Conservation (phyloP, 1,140 invertebrate species). For the Cotesia chilonis region DNA sequence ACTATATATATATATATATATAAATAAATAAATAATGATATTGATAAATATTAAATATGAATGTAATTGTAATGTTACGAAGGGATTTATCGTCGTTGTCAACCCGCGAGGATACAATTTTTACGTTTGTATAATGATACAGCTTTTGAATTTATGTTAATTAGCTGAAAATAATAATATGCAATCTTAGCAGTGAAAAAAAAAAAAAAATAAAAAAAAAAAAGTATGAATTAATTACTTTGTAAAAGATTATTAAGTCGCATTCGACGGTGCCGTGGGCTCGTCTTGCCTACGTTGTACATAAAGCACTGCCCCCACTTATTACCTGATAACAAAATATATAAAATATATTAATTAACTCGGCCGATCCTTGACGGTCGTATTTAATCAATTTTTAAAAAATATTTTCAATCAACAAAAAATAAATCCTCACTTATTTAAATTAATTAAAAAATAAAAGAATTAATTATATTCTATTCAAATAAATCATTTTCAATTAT, state of each 20-base stretch:
- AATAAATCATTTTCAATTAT: too few species aligned
- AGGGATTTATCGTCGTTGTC: constrained; percentile 2
- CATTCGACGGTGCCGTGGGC: constrained; percentile 35
- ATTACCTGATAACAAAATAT: constrained; percentile 34
- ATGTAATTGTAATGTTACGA: constrained; percentile 35
- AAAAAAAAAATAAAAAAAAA: constrained; percentile 23
- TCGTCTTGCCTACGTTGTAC: constrained; percentile 48
- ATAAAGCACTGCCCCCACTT: constrained; percentile 50
- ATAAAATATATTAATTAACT: constrained; percentile 27
- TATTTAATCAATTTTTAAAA: neutral
- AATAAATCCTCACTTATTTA: too few species aligned
- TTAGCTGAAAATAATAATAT: constrained; percentile 23
- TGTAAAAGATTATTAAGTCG: constrained; percentile 26
- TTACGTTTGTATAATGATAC: constrained; percentile 41
- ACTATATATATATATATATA: constrained; percentile 13
- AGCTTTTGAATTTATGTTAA: constrained; percentile 31
- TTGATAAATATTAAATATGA: neutral
- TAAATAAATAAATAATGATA: neutral
- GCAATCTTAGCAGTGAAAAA: constrained; percentile 5
- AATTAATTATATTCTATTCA: too few species aligned
- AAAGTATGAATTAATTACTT: constrained; percentile 27
- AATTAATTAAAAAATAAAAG: too few species aligned
- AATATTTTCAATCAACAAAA: too few species aligned
- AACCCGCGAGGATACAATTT: constrained; percentile 32
- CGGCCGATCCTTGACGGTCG: constrained; percentile 21